A percentile compares a stretch with the other conserved stretches of the same genome.
phyloP scores from a whole-genome alignment of 1,140 invertebrate genomes.

The Samia ricini region DNA sequence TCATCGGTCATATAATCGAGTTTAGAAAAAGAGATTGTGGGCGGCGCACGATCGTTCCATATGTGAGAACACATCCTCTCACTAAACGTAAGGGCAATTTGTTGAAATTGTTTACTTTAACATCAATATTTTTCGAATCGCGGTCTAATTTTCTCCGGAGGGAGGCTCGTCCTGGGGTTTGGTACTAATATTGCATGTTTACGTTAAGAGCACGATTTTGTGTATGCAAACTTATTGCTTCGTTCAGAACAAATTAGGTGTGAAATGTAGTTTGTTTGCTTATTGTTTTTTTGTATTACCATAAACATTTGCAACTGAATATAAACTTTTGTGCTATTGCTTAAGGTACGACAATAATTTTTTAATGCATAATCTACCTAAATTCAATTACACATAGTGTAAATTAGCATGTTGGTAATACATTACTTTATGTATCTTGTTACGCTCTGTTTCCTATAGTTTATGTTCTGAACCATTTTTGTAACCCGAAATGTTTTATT shows the following conservation, averaged over 20 bases:
- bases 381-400: conserved; percentile 15
- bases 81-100: conserved; percentile 44
- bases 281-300: too few species aligned
- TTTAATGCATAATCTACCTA: background rate
- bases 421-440: conserved; percentile 61
- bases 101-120: conserved; percentile 45
- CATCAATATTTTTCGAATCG: background rate
- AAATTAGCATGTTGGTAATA: conserved; percentile 74
- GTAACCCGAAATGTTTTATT: conserved; percentile 30
- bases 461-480: conserved; percentile 62
- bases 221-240: background rate
- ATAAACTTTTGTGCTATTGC: background rate
- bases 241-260: too few species aligned
- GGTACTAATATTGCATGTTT: conserved; percentile 17
- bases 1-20: conserved; percentile 71
- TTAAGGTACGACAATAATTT: background rate
- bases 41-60: conserved; percentile 57
- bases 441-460: conserved; percentile 61
- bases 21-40: conserved; percentile 71
- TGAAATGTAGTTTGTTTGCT: background rate
- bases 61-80: conserved; percentile 65
- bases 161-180: conserved; percentile 58
- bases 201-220: background rate
- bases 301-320: background rate
- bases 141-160: conserved; percentile 43